Base-by-base conservation (phyloP, 2,113 vertebrate genomes). In the Puffinus mauretanicus region DNA sequence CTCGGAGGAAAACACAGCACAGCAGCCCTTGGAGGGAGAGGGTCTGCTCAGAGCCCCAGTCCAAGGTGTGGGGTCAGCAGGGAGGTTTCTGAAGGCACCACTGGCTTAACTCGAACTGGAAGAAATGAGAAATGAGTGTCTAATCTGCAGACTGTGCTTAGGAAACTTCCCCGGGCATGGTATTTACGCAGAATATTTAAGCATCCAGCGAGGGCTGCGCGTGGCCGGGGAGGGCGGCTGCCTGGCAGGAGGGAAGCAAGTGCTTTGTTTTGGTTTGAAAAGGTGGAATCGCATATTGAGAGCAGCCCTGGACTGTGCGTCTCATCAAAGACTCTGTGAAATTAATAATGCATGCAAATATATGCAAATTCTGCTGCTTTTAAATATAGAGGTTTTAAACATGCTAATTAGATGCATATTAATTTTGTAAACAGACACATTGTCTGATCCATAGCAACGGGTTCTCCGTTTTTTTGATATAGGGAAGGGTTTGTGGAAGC, bases 321-420 rank as follows among this genome's bases (percentile, higher is more conserved):
- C 54, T 87, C 89, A 94, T 87, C 89, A 96, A 85, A 97, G 81
- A 51, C 81, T 60, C 73, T 18, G 60, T 62, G 86, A 86, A 95
- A 88, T 76, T 66, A 94, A 75, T 83, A 95, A 77, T 54, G 4
- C 73, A 93, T 96, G 96, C 78, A 96, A 96, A 96, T 95, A 4
- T 26, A 97, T 97, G 97, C 91, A 95, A 95, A 97, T 94, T 46
- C 17, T 3, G 0, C 64, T 57, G 38, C 66, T 52, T 96, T 97
- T 95, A 96, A 96, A 96, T 88, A 87, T 85, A 91, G 89, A n/a
- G 51, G 51, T 14, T 95, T 96, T 21, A 91, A 97, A 93, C 87
- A 82, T 95, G 95, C 82, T 96, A 95, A 97, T 96, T 80, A 96
- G 84, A 93, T 95, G 96, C 95, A 32, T 93, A 87, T 91, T 97